Evolutionary conservation across 2,888 invertebrate genomes (phyloP).

Genomic region (Gymnocheta viridis): DNA sequence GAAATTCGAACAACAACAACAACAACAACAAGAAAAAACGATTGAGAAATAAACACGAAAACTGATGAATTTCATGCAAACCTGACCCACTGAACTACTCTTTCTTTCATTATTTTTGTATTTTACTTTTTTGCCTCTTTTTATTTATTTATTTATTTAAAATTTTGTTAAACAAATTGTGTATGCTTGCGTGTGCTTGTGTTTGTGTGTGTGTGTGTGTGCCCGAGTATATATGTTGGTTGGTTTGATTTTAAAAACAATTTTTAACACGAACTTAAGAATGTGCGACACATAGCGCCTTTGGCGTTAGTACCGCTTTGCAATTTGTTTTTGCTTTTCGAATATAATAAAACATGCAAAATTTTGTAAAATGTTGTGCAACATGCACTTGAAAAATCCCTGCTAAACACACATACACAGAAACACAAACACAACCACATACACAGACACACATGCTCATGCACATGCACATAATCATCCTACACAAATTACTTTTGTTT

Average conservation of each 20-base stretch:
- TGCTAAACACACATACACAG: constrained; percentile 6
- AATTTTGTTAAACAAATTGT: constrained; percentile 67
- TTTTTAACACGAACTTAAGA: constrained; percentile 69
- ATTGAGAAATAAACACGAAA: constrained; percentile 65
- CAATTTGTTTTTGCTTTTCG: constrained; percentile 11
- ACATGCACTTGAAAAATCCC: constrained; percentile 70
- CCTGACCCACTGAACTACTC: constrained; percentile 70
- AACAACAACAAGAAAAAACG: neutral
- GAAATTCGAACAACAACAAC: constrained; percentile 31
- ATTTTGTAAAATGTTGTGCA: constrained; percentile 66
- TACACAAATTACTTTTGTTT: constrained; percentile 46
- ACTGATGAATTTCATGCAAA: constrained; percentile 70
- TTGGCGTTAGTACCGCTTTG: constrained; percentile 64
- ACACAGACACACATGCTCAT: neutral
- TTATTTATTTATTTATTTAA: constrained; percentile 33
- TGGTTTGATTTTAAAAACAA: constrained; percentile 37
- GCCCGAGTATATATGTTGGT: constrained; percentile 3
- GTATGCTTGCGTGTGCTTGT: constrained; percentile 28
- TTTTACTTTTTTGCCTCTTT: constrained; percentile 4
- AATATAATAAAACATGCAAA: constrained; percentile 64
- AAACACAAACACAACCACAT: neutral
- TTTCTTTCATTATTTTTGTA: constrained; percentile 44
- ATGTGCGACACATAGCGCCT: constrained; percentile 68
- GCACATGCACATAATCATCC: constrained; percentile 29
- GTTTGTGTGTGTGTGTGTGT: constrained; percentile 33